Percentiles rank a stretch among this genome's conserved stretches.
Conservation (phyloP, 2,113 vertebrate genomes). For the Rhabdornis inornatus region DNA sequence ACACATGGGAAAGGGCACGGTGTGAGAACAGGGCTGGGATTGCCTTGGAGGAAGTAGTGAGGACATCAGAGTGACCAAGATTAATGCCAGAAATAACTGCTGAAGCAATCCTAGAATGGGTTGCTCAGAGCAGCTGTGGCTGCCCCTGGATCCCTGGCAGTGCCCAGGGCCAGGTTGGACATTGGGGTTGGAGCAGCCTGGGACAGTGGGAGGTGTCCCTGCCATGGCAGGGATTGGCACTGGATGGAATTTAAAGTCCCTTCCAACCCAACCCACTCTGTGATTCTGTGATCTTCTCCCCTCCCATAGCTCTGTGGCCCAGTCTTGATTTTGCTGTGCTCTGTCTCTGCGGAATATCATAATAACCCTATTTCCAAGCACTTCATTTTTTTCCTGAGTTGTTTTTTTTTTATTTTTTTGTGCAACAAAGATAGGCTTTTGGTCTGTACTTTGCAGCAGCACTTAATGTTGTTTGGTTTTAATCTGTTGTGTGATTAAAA, state of each 20-base stretch:
- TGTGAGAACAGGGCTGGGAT: background rate
- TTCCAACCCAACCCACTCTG: background rate
- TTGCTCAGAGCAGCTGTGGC: background rate
- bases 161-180: background rate
- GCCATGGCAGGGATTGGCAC: background rate
- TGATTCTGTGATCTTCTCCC: background rate
- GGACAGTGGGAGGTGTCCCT: background rate
- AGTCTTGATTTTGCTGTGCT: background rate
- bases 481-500: slow-evolving; percentile 63
- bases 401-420: background rate
- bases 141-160: background rate
- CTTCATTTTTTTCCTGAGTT: background rate
- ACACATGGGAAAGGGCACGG: accelerated
- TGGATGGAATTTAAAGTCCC: accelerated
- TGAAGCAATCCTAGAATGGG: background rate
- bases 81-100: background rate
- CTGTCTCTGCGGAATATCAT: background rate
- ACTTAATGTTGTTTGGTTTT: slow-evolving; percentile 50
- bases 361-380: background rate
- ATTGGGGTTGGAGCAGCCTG: background rate
- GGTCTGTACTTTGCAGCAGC: background rate
- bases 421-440: background rate
- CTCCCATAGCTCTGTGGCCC: background rate
- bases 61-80: background rate
- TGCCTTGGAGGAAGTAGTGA: background rate